Evolutionary conservation across 1,140 invertebrate genomes (phyloP).

Genomic region (Eumeta japonica): DNA sequence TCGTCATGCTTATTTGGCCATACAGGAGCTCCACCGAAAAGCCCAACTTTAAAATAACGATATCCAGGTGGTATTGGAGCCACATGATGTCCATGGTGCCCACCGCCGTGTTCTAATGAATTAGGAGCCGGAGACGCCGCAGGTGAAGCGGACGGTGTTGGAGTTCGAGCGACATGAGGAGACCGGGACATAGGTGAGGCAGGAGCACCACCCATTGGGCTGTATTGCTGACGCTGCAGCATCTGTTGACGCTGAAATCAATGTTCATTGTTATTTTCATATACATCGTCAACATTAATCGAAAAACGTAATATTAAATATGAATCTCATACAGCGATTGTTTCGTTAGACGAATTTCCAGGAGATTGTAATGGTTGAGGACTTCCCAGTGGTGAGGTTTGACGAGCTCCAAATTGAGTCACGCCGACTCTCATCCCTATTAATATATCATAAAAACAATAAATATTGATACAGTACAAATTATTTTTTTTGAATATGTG

Average conservation of each 20-base stretch:
- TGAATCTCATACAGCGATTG: constrained; percentile 43
- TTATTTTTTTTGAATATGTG: constrained; percentile 4
- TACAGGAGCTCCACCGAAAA: constrained; percentile 73
- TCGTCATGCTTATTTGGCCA: constrained; percentile 45
- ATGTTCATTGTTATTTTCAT: constrained; percentile 1
- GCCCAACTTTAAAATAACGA: constrained; percentile 62
- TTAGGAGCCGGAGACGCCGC: constrained; percentile 35
- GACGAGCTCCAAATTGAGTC: constrained; percentile 39
- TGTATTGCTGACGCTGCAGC: constrained; percentile 51
- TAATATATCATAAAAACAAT: no score
- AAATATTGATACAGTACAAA: no score
- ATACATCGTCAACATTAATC: background rate
- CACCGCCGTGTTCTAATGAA: constrained; percentile 30
- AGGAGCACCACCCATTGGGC: constrained; percentile 60
- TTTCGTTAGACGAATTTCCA: constrained; percentile 41
- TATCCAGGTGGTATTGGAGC: constrained; percentile 42
- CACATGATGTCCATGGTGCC: constrained; percentile 28
- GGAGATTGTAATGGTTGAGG: constrained; percentile 54
- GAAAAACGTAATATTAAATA: constrained; percentile 25
- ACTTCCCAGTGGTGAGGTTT: constrained; percentile 53
- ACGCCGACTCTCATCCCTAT: constrained; percentile 51
- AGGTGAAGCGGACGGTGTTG: constrained; percentile 33
- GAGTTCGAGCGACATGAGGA: constrained; percentile 52
- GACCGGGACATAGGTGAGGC: constrained; percentile 67
- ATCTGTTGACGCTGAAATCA: constrained; percentile 43